Percentiles rank a stretch among this genome's conserved stretches.
Evolutionary conservation across 2,888 invertebrate species (phyloP).

Genomic region (Nycteola revayana): DNA sequence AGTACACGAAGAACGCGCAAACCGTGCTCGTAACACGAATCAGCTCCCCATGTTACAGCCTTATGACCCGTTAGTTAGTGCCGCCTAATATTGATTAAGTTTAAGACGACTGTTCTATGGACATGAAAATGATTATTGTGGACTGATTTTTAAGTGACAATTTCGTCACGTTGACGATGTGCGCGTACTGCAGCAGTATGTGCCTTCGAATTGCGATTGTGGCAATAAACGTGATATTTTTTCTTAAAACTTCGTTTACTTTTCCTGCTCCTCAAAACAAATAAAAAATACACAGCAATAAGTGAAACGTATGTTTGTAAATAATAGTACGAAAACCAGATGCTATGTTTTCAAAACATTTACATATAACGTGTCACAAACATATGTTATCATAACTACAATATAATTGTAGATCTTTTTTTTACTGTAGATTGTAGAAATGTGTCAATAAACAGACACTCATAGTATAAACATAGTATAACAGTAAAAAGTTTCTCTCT

Average conservation of each 20-base stretch:
- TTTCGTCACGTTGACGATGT: constrained; percentile 75
- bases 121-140: constrained; percentile 56
- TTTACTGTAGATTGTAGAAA: too few species aligned
- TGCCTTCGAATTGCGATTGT: constrained; percentile 77
- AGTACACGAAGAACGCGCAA: constrained; percentile 70
- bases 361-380: too few species aligned
- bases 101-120: constrained; percentile 57
- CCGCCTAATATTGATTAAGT: constrained; percentile 61
- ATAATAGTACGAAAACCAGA: too few species aligned
- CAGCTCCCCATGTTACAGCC: constrained; percentile 63
- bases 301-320: background rate
- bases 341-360: too few species aligned
- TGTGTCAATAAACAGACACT: too few species aligned
- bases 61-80: constrained; percentile 71
- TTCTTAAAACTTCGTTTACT: constrained; percentile 47
- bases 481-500: too few species aligned
- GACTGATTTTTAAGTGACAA: constrained; percentile 56
- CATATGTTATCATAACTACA: too few species aligned
- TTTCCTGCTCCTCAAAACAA: constrained; percentile 26
- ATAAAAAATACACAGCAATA: background rate
- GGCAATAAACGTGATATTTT: constrained; percentile 81
- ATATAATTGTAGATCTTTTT: too few species aligned
- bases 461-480: too few species aligned
- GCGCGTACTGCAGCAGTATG: constrained; percentile 73
- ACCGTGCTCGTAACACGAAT: constrained; percentile 42